These are phyloP conservation scores for Prinia subflava DNA, from an alignment of 2,113 vertebrate species.

Conservation along the genomic window DNA sequence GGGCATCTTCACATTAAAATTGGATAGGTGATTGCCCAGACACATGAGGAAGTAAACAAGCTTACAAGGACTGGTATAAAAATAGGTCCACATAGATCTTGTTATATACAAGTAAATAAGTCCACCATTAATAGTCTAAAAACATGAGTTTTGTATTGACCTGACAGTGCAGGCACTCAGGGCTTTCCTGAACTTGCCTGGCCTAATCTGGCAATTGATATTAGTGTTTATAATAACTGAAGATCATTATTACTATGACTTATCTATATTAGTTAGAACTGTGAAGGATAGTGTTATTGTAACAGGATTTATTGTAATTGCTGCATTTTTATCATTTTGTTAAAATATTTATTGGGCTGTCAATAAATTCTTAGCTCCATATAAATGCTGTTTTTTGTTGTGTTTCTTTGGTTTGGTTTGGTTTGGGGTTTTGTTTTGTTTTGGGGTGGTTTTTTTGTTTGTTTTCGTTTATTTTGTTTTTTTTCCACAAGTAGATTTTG, in stretches of 20 bases:
- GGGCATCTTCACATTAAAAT: neutral
- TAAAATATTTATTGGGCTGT: neutral
- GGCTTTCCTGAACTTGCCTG: neutral
- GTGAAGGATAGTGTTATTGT: neutral
- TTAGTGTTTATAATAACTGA: neutral
- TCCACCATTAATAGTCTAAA: neutral
- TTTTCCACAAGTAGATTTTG: neutral
- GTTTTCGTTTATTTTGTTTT: neutral
- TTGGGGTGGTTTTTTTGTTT: no score
- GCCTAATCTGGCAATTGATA: neutral
- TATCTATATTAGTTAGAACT: neutral
- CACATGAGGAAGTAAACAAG: neutral
- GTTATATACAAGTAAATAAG: neutral
- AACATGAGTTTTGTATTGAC: neutral
- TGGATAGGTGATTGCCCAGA: neutral
- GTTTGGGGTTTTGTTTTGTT: no score
- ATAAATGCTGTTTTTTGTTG: neutral
- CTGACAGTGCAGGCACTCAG: neutral
- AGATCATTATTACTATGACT: neutral
- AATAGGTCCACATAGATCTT: neutral
- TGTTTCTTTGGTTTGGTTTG: no score
- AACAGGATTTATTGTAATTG: neutral
- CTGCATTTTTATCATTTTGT: neutral
- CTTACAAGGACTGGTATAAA: neutral
- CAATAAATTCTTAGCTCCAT: neutral